Evolutionary conservation across 2,888 invertebrate species (phyloP), one percentile per base, ranked within the genome.

Genomic region (Ferdinandea cuprea): DNA sequence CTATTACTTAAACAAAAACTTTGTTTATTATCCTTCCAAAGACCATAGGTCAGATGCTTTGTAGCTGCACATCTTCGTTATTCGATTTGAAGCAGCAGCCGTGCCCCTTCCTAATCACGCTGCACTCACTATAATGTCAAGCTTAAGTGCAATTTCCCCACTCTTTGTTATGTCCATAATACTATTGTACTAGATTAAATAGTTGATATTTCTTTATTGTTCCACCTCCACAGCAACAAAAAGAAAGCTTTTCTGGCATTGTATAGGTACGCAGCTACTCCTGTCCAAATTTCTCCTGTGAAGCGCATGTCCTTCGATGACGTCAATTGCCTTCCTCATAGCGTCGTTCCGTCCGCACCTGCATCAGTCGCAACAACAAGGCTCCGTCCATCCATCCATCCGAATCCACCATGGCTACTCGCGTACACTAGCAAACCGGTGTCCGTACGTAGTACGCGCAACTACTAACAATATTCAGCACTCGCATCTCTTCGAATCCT

Each of bases 341-440:
- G n/a, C 86, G 86, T 86, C 86, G 86, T 85, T 77, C 77, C 42
- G 44, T 40, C 42, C 61, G 66, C 85, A 85, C 85, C 85, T 85
- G 76, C 54, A 46, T 46, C 76, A 76, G 21, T 68, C 46, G 72
- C 87, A 81, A 86, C 86, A 85, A 80, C 85, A 56, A 50, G 21
- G 9, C 17, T 44, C 32, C 46, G 37, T 35, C 37, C 50, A 50
- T 13, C 30, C 21, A 46, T 50, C 40, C 40, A 52, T 13, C 40
- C 15, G 35, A 40, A 15, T 35, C 56, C 50, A 28, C 40, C 50
- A 28, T 30, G n/a, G 13, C 59, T 48, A 40, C 48, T 63, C 61
- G 65, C 72, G 44, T 54, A 72, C 72, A 83, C 68, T 40, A 63
- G 6, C 50, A 50, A 66, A 66, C 79, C 85, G 79, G 79, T 74